Percentiles rank a stretch among this genome's conserved stretches.
Conservation (phyloP, 2,113 vertebrate genomes). For the Vanacampus margaritifer region DNA sequence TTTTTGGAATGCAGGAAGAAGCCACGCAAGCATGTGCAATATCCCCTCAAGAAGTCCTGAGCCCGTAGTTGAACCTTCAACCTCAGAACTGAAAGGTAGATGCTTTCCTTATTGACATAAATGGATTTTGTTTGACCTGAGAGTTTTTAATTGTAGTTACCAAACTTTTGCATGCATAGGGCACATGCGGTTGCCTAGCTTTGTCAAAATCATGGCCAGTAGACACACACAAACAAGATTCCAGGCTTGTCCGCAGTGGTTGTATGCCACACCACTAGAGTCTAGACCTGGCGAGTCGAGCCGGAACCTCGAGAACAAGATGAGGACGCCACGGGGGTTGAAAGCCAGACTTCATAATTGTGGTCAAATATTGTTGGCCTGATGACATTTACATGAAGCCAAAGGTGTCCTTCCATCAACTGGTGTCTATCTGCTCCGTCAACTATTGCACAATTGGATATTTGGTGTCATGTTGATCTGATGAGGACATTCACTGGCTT, state of each 20-base stretch:
- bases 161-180: no score
- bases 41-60: no score
- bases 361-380: neutral
- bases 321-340: neutral
- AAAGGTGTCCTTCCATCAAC: neutral
- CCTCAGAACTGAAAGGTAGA: no score
- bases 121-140: no score
- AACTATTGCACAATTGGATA: neutral
- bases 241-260: neutral
- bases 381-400: neutral
- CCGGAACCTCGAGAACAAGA: neutral
- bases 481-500: neutral
- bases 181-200: no score
- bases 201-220: no score
- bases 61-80: no score
- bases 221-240: neutral
- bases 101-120: no score
- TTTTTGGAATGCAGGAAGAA: neutral
- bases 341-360: neutral
- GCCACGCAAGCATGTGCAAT: no score
- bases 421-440: neutral
- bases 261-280: neutral
- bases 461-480: neutral
- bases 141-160: no score
- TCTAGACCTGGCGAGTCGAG: neutral